Base-by-base conservation (phyloP, 2,113 vertebrate species). In the Candoia aspera region DNA sequence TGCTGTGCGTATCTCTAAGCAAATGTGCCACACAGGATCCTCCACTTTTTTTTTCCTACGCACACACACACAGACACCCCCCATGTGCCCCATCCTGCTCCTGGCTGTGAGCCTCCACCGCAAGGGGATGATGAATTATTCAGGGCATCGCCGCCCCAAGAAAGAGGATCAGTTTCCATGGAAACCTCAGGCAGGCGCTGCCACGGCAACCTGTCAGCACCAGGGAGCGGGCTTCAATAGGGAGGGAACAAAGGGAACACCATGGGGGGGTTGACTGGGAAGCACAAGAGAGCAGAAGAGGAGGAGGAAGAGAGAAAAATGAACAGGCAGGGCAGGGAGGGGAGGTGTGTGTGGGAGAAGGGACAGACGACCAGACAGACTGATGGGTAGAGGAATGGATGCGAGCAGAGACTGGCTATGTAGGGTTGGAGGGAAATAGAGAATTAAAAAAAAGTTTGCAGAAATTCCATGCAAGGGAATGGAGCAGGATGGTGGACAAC, bases 91-190 rank as follows among this genome's bases (percentile, higher is more conserved):
- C 26, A 68, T 68, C 60, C 83, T 89, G 87, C 84, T 91, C 90
- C 79, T 86, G 73, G 87, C 86, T 79, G 29, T 79, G 42, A 26
- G 60, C 90, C 79, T 88, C 84, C 93, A 90, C 90, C 86, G 57
- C 37, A 68, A 93, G 92, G 92, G 86, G 87, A 88, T 91, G 87
- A 93, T 93, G 93, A 93, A 93, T 93, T 86, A 93, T 93, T 93
- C 93, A 93, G 93, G 93, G 87, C 90, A 83, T 89, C 55, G 68
- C 55, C 42, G 55, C 89, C 88, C 88, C 49, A 83, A 83, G 90
- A 92, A 94, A 90, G 90, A 90, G 53, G 84, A 90, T 91, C 93
- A 89, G 93, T 93, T 91, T 90, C 93, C 87, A 91, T 91, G 87
- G 88, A 87, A 93, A 91, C 93, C 90, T 87, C 60, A 93, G 46